Evolutionary conservation across 2,797 vertebrate species (phyloP).

Genomic region (Peromyscus nudipes): DNA sequence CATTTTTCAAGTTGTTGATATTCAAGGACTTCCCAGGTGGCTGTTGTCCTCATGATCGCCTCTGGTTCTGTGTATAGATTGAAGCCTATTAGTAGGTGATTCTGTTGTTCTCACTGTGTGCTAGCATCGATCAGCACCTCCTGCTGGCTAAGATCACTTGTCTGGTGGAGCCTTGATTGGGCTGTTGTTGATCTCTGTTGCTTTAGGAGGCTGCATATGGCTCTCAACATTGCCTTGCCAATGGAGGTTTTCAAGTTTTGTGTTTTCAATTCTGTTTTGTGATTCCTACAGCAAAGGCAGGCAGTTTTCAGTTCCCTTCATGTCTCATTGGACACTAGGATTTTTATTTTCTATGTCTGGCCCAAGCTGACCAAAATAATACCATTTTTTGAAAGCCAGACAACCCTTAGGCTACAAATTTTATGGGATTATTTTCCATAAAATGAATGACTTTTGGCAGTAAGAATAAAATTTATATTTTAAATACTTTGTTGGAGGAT

Average conservation of each 20-base stretch:
- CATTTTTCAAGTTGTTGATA: conserved; percentile 5
- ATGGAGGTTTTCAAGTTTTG: conserved; percentile 37
- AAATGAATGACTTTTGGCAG: conserved; percentile 54
- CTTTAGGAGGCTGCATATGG: conserved; percentile 37
- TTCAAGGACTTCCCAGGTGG: not conserved
- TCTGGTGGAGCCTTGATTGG: conserved; percentile 44
- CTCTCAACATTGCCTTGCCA: conserved; percentile 49
- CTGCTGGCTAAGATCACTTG: not conserved
- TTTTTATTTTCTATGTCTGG: conserved; percentile 4
- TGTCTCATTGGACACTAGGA: not conserved
- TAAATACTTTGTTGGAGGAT: conserved; percentile 26
- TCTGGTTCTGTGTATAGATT: not conserved
- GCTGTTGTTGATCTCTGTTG: conserved; percentile 55
- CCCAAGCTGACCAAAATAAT: not conserved
- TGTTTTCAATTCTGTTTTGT: conserved; percentile 27
- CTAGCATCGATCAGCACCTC: conserved; percentile 15
- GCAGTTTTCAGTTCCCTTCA: not conserved
- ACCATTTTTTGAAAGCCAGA: not conserved
- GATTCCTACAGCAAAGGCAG: conserved; percentile 32
- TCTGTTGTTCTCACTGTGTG: not conserved
- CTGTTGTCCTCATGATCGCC: not conserved
- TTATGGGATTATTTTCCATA: conserved; percentile 5
- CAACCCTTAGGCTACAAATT: conserved; percentile 19
- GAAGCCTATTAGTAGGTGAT: conserved; percentile 16
- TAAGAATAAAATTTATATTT: conserved; percentile 40